Evolutionary conservation across 1,140 invertebrate species (phyloP).

Genomic region (Argopecten irradians): DNA sequence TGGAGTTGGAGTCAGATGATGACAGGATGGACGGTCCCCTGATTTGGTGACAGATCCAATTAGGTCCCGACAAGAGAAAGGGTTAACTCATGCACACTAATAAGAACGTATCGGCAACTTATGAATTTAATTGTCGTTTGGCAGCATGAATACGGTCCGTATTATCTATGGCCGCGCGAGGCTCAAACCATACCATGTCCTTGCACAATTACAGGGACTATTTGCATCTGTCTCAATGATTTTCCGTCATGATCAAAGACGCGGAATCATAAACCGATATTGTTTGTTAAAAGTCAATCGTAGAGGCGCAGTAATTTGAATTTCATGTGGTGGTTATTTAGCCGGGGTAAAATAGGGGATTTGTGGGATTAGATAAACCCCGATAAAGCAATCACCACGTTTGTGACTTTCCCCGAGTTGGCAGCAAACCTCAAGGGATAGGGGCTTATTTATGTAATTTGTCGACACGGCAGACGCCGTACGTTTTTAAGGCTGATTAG

Average conservation of each 20-base stretch:
- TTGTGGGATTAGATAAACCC: slow-evolving; percentile 37
- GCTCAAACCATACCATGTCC: background rate
- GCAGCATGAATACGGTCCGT: background rate
- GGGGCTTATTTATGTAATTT: slow-evolving; percentile 31
- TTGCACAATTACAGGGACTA: slow-evolving; percentile 36
- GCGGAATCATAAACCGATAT: slow-evolving; percentile 28
- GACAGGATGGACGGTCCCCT: background rate
- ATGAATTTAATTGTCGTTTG: slow-evolving; percentile 19
- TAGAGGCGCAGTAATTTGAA: slow-evolving; percentile 27
- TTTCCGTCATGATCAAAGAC: slow-evolving; percentile 39
- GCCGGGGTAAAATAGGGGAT: slow-evolving; percentile 30
- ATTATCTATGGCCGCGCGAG: slow-evolving; percentile 3
- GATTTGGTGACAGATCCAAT: slow-evolving; percentile 32
- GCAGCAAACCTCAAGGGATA: slow-evolving; percentile 22
- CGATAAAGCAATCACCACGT: slow-evolving; percentile 31
- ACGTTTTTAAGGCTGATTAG: slow-evolving; percentile 29
- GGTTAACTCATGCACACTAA: slow-evolving; percentile 3
- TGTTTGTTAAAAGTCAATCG: slow-evolving; percentile 26
- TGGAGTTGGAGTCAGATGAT: background rate
- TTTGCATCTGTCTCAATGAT: slow-evolving; percentile 33
- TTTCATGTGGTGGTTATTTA: slow-evolving; percentile 24
- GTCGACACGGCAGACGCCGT: slow-evolving; percentile 3
- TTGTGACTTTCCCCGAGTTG: slow-evolving; percentile 36
- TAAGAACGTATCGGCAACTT: slow-evolving; percentile 16
- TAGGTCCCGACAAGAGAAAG: background rate